Base-by-base conservation (phyloP, 2,888 invertebrate genomes). In the Pachliopta kotzebuea region DNA sequence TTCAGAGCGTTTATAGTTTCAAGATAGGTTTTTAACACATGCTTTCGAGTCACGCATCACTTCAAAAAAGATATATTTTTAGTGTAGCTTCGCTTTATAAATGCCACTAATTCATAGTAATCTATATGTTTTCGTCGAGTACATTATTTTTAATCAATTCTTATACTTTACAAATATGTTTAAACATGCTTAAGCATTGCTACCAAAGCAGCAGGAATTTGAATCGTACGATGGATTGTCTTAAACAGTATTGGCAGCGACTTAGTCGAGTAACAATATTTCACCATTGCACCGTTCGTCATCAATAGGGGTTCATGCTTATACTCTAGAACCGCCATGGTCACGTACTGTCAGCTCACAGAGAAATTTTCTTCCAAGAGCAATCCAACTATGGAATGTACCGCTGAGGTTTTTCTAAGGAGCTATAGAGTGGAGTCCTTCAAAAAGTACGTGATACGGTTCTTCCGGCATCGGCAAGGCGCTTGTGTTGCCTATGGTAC, bases 1-100 rank as follows among this genome's bases (percentile, higher is more conserved):
- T 84, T 86, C 80, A 78, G 75, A 84, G 78, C 80, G 79, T 83
- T 83, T 84, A 83, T 82, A 82, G 81, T 80, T 78, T 73, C 70
- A 71, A 83, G 81, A 81, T 83, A 82, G 74, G 79, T 65, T 61
- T 65, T 62, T 81, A 84, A 81, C 82, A 81, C 74, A 76, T 75
- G 77, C 74, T 81, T 81, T 81, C 81, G 78, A 79, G 74, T 75
- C 78, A 68, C 66, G 67, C 71, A 68, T 71, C 64, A 67, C 66
- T 65, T 62, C 56, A 68, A 52, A 52, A 52, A 21, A 21, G 50
- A 21, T 52, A 21, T 52, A 18, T 45, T 42, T 52, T 52, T 52
- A 2, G 11, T 52, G 21, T 21, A 11, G n/a, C 14, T 52, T 21
- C 49, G 20, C 4, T 52, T 45, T 45, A 4, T 4, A n/a, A 18